Evolutionary conservation across 2,113 vertebrate species (phyloP).

Genomic region (Myiagra hebetior): DNA sequence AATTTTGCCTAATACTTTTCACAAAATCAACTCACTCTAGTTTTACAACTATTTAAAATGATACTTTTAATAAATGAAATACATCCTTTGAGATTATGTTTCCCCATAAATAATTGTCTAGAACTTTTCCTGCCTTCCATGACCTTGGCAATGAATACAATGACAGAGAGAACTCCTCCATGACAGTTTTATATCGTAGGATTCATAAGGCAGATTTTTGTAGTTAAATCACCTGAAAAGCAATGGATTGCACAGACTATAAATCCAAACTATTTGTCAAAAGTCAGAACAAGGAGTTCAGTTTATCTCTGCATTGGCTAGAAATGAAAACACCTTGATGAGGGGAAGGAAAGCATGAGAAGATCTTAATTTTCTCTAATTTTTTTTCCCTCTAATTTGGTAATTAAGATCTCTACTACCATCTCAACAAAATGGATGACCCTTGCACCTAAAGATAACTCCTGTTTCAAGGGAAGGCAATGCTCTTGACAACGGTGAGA

Average conservation of each 20-base stretch:
- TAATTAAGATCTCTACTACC: neutral
- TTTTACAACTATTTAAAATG: neutral
- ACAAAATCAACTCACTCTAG: neutral
- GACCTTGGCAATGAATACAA: conserved; percentile 12
- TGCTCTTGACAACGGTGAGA: neutral
- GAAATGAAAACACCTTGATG: neutral
- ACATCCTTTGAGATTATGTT: neutral
- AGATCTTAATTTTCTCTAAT: neutral
- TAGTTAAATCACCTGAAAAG: neutral
- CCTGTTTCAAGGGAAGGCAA: neutral
- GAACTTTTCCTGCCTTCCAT: conserved; percentile 19
- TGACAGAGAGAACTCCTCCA: neutral
- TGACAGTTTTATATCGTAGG: neutral
- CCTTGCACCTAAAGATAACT: neutral
- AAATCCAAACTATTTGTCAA: neutral
- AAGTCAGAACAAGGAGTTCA: neutral
- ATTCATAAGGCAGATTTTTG: neutral
- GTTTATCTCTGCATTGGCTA: neutral
- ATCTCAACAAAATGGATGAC: neutral
- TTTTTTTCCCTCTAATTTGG: neutral
- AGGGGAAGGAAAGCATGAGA: neutral
- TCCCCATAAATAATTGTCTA: conserved; percentile 11
- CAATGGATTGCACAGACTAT: neutral
- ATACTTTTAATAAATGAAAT: neutral
- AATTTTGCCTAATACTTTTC: neutral